Evolutionary conservation across 1,140 invertebrate genomes (phyloP).

Genomic region (Panagrolaimus sp.): DNA sequence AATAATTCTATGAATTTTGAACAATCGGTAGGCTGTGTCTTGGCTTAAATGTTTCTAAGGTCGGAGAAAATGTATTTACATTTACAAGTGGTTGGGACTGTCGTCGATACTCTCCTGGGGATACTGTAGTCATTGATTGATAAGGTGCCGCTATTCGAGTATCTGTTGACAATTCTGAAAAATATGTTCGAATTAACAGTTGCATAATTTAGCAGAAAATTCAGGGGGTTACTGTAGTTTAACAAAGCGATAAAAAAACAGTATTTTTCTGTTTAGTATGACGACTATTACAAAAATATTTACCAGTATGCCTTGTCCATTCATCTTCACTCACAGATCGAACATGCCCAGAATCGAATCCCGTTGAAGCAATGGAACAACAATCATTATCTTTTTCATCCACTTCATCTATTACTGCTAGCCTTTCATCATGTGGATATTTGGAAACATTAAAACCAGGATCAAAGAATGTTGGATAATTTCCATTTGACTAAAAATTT

Average conservation of each 20-base stretch:
- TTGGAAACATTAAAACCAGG: background rate
- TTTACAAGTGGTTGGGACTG: background rate
- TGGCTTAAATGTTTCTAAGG: background rate
- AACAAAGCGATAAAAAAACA: background rate
- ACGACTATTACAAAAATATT: background rate
- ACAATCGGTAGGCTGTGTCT: background rate
- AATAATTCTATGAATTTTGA: conserved; percentile 1
- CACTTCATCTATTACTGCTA: conserved; percentile 1
- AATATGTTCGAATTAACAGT: background rate
- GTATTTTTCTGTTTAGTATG: too few relatives aligned
- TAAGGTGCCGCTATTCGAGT: background rate
- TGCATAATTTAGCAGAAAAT: background rate
- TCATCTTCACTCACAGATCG: background rate
- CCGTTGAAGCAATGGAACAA: background rate
- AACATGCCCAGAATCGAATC: conserved; percentile 2
- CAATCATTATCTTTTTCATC: conserved; percentile 6
- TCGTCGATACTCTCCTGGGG: background rate
- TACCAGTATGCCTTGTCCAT: conserved; percentile 7
- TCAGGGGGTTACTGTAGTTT: background rate
- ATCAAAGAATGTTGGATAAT: background rate
- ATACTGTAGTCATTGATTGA: background rate
- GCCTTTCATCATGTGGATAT: conserved; percentile 1
- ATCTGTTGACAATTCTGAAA: background rate
- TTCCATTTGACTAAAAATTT: too few relatives aligned
- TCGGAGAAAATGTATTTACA: background rate